A percentile compares a stretch with the other conserved stretches of the same genome.
Conservation (phyloP, 2,797 vertebrate genomes). For the Neosilurus hyrtlii region DNA sequence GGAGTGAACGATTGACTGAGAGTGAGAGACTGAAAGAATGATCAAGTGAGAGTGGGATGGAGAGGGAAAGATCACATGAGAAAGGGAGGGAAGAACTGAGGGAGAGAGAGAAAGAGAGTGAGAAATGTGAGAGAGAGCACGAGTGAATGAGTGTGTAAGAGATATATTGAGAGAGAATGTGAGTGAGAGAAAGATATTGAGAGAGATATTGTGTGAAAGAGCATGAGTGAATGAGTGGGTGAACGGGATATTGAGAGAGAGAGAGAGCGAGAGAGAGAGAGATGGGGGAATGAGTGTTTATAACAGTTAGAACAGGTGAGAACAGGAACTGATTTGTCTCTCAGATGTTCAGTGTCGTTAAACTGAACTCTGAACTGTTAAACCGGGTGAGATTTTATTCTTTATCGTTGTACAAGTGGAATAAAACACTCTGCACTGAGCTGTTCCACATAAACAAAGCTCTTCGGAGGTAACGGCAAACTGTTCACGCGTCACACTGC, state of each 20-base stretch:
- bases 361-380: neutral
- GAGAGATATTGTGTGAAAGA: neutral
- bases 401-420: neutral
- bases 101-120: too few species aligned
- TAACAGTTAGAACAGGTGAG: neutral
- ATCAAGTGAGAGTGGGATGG: too few species aligned
- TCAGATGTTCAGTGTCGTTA: neutral
- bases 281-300: neutral
- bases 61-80: too few species aligned
- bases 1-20: too few species aligned
- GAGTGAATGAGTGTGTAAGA: too few species aligned
- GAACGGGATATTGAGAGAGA: too few species aligned
- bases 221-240: too few species aligned
- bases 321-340: neutral
- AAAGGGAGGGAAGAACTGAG: too few species aligned
- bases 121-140: too few species aligned
- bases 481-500: neutral
- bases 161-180: too few species aligned
- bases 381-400: neutral
- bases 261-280: too few species aligned
- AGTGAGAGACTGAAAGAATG: too few species aligned
- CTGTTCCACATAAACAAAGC: neutral
- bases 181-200: neutral
- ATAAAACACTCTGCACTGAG: neutral
- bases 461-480: neutral